Percentiles rank a stretch among this genome's conserved stretches.
phyloP scores from a whole-genome alignment of 2,797 vertebrate species.

The Emydoidea blandingii region DNA sequence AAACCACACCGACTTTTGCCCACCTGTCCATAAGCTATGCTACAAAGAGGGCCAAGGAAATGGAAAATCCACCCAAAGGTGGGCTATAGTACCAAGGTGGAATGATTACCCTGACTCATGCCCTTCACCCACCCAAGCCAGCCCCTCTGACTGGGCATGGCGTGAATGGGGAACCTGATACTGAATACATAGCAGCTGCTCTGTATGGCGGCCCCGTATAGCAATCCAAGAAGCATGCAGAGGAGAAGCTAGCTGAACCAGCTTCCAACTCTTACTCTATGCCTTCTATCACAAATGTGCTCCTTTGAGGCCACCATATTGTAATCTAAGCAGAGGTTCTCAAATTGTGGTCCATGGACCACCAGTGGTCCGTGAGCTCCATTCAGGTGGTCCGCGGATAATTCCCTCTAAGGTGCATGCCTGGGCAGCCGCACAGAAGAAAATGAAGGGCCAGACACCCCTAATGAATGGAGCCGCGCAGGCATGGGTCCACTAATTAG shows the following conservation, averaged over 20 bases:
- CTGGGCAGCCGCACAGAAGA: too few relatives aligned
- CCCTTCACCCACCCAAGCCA: not conserved
- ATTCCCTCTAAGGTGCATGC: too few relatives aligned
- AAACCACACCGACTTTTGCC: not conserved
- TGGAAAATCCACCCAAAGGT: not conserved
- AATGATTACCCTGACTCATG: not conserved
- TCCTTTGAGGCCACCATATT: not conserved
- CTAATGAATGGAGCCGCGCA: too few relatives aligned
- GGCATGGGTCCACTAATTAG: too few relatives aligned
- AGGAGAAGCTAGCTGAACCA: not conserved
- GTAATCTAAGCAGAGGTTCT: not conserved
- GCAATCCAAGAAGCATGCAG: not conserved
- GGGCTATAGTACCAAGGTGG: not conserved
- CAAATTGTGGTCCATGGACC: not conserved
- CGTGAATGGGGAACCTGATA: accelerated
- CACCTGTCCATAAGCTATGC: not conserved
- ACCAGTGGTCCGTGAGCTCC: too few relatives aligned
- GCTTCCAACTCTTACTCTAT: not conserved
- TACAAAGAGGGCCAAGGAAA: not conserved
- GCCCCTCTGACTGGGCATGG: not conserved
- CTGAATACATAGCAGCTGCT: not conserved
- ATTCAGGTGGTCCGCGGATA: too few relatives aligned
- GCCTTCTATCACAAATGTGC: not conserved
- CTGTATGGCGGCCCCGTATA: not conserved
- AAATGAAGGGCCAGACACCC: too few relatives aligned